A percentile compares a stretch with the other conserved stretches of the same genome.
Evolutionary conservation across 2,113 vertebrate genomes (phyloP).

Genomic region (Leucoraja erinaceus): DNA sequence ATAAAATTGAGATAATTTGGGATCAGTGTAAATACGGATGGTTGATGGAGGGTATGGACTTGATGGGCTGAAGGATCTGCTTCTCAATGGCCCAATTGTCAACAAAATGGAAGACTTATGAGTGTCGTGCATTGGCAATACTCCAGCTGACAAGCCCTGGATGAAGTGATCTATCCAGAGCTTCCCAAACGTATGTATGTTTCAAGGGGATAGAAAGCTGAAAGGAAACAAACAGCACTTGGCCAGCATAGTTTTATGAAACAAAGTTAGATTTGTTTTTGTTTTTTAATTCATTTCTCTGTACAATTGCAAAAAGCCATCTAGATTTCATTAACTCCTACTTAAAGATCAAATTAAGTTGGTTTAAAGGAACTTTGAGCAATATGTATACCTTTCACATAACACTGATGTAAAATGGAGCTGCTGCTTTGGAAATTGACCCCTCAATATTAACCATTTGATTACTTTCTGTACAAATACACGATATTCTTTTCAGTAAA

Average conservation of each 20-base stretch:
- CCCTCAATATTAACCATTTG: background rate
- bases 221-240: slow-evolving; percentile 8
- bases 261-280: slow-evolving; percentile 24
- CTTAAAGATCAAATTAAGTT: background rate
- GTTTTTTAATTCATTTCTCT: slow-evolving; percentile 25
- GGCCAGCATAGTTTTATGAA: background rate
- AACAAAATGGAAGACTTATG: background rate
- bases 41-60: no score
- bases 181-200: background rate
- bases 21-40: no score
- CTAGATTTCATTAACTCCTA: slow-evolving; percentile 17
- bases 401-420: slow-evolving; percentile 15
- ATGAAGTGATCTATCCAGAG: background rate
- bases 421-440: background rate
- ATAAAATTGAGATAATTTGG: no score
- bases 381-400: background rate
- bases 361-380: background rate
- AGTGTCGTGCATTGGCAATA: background rate
- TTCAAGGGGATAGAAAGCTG: background rate
- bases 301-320: slow-evolving; percentile 27
- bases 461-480: background rate
- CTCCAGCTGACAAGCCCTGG: background rate
- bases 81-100: background rate
- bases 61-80: no score
- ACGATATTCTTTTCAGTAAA: background rate